Evolutionary conservation across 30 jellyfish, hydroid and myxozoan species (phyloP).

Genomic region (Pseudorhiza aurosa): DNA sequence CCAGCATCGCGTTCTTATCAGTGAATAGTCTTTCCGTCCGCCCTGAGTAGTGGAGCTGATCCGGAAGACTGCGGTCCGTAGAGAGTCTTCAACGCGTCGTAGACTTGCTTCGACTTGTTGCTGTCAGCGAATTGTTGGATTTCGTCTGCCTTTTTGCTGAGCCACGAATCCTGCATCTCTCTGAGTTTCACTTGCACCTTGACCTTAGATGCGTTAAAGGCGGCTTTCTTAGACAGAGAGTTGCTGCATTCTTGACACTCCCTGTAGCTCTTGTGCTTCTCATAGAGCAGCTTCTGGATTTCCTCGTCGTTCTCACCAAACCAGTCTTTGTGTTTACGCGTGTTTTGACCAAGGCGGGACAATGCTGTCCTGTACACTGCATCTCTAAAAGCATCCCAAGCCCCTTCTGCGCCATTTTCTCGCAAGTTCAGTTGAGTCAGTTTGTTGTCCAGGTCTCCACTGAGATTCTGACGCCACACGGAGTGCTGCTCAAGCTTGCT

Average conservation of each 20-base stretch:
- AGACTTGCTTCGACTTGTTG: too few species aligned
- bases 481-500: background rate
- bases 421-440: too few species aligned
- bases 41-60: too few species aligned
- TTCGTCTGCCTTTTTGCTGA: slow-evolving; percentile 33
- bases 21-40: background rate
- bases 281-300: background rate
- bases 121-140: slow-evolving; percentile 27
- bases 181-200: slow-evolving; percentile 9
- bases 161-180: slow-evolving; percentile 29
- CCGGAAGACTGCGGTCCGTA: too few species aligned
- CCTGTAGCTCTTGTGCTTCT: background rate
- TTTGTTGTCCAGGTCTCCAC: too few species aligned
- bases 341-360: background rate
- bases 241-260: background rate
- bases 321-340: background rate
- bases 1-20: background rate
- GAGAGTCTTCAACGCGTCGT: too few species aligned
- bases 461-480: background rate
- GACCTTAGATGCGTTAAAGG: background rate
- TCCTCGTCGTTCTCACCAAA: background rate
- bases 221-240: background rate
- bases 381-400: background rate
- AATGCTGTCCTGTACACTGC: slow-evolving; percentile 1
- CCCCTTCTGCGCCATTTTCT: background rate